Evolutionary conservation across 2,113 vertebrate genomes (phyloP), one percentile per base, ranked within the genome.

Genomic region (Takifugu bimaculatus): DNA sequence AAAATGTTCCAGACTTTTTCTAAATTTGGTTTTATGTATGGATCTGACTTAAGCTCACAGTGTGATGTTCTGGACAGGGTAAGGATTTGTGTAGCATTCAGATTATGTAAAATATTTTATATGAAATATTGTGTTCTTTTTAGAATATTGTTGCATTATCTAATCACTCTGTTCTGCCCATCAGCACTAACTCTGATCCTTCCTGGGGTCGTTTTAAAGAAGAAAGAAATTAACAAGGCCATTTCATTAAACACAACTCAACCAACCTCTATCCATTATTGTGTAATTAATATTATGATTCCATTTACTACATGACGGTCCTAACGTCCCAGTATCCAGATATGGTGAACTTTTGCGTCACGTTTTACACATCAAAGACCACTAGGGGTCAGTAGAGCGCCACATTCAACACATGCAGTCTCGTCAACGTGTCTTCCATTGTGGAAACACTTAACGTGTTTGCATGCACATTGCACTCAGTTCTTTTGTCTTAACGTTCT

Each of bases 321-420:
- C 5, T 4, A 32, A 32, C 29, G 29, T 32, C 29, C 29, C 5
- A 32, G 5, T 5, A 29, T 29, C 29, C 29, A 11, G 43, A 12
- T 44, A 44, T 44, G 43, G 1, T 4, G 43, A 44, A 44, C 10
- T 20, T 20, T 20, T 20, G 43, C 43, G 1, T 13, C 43, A 44
- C 13, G 7, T 2, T 39, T 3, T 63, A 43, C 51, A 44, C n/a
- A 51, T 4, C 1, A 49, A 5, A 64, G 26, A 42, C 25, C 89
- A 80, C 77, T 62, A 79, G 85, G 66, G 72, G 86, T 82, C 83
- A 79, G 67, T 1, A 13, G 11, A 26, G 29, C 35, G 35, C 6
- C 35, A 2, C 11, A 39, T 39, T 47, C 54, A 60, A 53, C 49
- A 53, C 57, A 69, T 5, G 0, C 13, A 0, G 32, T 7, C 26